phyloP scores from a whole-genome alignment of 2,797 vertebrate species.

The Novumbra hubbsi region DNA sequence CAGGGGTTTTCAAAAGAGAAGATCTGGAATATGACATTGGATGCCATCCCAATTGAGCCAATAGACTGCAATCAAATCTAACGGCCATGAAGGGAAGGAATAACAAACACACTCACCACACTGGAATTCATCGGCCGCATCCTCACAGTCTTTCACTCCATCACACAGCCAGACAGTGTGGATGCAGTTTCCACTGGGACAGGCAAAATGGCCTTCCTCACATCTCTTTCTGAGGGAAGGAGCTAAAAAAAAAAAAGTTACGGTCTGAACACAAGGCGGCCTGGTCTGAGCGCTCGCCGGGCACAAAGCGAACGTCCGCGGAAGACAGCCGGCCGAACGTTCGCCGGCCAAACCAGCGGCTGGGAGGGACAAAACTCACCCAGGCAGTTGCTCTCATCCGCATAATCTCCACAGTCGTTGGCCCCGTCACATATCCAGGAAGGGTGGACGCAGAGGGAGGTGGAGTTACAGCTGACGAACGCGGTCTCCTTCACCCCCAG shows the following conservation, averaged over 20 bases:
- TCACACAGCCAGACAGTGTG: constrained; percentile 96
- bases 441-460: constrained; percentile 89
- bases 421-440: constrained; percentile 92
- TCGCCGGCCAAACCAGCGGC: background rate
- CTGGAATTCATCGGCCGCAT: constrained; percentile 92
- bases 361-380: constrained; percentile 52
- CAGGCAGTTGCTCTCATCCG: constrained; percentile 90
- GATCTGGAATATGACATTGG: background rate
- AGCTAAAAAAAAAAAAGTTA: background rate
- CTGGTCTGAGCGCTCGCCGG: background rate
- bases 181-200: constrained; percentile 95
- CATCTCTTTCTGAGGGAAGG: constrained; percentile 74
- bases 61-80: background rate
- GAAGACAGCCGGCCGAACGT: background rate
- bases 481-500: constrained; percentile 89
- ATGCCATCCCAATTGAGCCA: background rate
- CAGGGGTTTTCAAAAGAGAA: background rate
- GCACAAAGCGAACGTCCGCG: background rate
- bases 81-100: background rate
- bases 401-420: constrained; percentile 95
- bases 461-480: constrained; percentile 93
- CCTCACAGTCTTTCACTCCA: constrained; percentile 97
- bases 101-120: constrained; percentile 79
- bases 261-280: background rate
- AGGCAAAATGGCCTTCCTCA: constrained; percentile 81